Conservation (phyloP, 1,140 invertebrate species). For the Gryllus bimaculatus region DNA sequence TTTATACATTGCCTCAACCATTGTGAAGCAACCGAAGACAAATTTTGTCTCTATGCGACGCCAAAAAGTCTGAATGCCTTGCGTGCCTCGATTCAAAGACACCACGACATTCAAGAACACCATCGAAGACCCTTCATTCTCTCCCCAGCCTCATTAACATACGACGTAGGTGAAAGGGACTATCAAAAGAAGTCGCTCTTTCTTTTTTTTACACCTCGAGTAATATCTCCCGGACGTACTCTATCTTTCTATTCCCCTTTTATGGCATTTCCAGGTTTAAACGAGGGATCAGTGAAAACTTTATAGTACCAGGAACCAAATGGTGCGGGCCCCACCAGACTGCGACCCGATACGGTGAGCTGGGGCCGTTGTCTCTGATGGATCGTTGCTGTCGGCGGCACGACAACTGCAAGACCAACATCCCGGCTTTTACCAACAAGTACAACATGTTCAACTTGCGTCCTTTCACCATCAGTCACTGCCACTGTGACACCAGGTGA, state of each 20-base stretch:
- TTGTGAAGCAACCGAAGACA: no score
- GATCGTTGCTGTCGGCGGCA: constrained; percentile 76
- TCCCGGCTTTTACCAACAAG: constrained; percentile 54
- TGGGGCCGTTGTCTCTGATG: constrained; percentile 55
- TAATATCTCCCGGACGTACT: neutral
- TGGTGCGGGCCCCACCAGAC: constrained; percentile 74
- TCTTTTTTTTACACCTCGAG: neutral
- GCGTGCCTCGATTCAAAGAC: no score
- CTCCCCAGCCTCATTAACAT: no score
- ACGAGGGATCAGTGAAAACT: constrained; percentile 37
- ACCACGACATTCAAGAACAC: no score
- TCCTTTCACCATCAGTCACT: constrained; percentile 77
- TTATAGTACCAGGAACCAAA: constrained; percentile 64
- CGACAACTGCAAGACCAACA: constrained; percentile 60
- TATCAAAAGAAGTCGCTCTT: neutral
- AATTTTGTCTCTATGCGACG: no score
- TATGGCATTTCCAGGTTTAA: constrained; percentile 19
- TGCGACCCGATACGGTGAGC: constrained; percentile 49
- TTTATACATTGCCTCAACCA: no score
- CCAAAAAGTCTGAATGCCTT: no score
- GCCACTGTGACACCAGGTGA: constrained; percentile 75
- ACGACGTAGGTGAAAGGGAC: no score
- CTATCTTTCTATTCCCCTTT: neutral
- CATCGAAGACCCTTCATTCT: no score
- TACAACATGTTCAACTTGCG: constrained; percentile 70